phyloP scores from a whole-genome alignment of 1,140 invertebrate species.

The Drosophila mayri region DNA sequence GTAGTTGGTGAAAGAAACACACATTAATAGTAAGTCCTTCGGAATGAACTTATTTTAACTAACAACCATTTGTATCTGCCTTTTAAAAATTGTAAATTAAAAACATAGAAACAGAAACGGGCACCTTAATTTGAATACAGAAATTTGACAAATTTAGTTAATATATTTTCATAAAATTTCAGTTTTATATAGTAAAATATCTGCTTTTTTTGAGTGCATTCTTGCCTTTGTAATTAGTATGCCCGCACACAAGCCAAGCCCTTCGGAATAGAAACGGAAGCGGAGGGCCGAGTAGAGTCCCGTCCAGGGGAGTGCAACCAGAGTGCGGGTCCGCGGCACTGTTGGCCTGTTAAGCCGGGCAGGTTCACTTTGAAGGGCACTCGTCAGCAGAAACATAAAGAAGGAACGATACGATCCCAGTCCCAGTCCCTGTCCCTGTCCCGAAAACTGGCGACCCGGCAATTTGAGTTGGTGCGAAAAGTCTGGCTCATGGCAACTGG shows the following conservation, averaged over 20 bases:
- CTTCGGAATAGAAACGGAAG: constrained; percentile 18
- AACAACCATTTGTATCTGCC: too few species aligned
- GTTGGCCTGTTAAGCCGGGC: constrained; percentile 27
- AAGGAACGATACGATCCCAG: constrained; percentile 30
- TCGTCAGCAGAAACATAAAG: constrained; percentile 51
- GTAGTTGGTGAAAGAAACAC: too few species aligned
- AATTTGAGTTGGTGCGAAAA: constrained; percentile 76
- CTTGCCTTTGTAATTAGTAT: constrained; percentile 73
- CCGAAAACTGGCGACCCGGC: constrained; percentile 29
- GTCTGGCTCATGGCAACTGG: constrained; percentile 69
- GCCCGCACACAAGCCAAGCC: constrained; percentile 64
- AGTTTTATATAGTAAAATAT: neutral
- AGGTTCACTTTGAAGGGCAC: constrained; percentile 71
- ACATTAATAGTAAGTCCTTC: too few species aligned
- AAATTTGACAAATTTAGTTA: neutral
- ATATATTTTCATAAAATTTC: neutral
- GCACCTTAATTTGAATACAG: too few species aligned
- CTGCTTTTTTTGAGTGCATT: constrained; percentile 11
- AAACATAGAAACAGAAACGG: too few species aligned
- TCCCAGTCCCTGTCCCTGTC: constrained; percentile 8
- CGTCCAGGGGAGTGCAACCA: neutral
- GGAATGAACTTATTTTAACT: too few species aligned
- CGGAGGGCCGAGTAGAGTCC: constrained; percentile 2
- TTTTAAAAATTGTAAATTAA: too few species aligned
- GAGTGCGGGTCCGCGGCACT: constrained; percentile 5